Base-by-base conservation (phyloP, 64 coral and sea anemone species). In the Anthopleura sola region DNA sequence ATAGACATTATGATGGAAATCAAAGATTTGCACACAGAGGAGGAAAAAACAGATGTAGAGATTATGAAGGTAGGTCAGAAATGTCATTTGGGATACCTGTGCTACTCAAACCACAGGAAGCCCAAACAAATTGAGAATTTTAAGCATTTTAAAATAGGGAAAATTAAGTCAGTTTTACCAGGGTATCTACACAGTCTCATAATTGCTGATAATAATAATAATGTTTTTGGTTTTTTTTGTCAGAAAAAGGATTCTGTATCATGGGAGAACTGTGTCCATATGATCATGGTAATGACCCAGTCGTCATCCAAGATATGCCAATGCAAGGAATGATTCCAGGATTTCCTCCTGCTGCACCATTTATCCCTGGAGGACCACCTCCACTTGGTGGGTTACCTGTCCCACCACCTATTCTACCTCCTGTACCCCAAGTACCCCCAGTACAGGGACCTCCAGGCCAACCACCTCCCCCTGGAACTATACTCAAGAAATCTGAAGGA, bases 201-300 rank as follows among this genome's bases (percentile, higher is more conserved):
- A 24, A 3, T 62, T 62, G 6, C 14, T 62, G n/a, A 24, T 62
- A n/a, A 71, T 34, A n/a, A 71, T 15, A 14, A 3, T n/a, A n/a
- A n/a, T n/a, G n/a, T n/a, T n/a, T n/a, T n/a, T n/a, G n/a, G n/a
- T n/a, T 34, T 51, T 48, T 55, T 74, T 75, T 33, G 29, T 28
- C 85, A 99, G 97, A 99, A 87, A 99, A 99, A 56, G 97, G 97
- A 79, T 99, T 94, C 84, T 99, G 97, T 85, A 99, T 99, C 89
- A 76, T 93, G 74, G 97, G 97, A 33, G 97, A 99, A 66, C 84
- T 95, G 14, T 99, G 97, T 50, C 97, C 92, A 23, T 99, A 81
- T 95, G 97, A 99, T 31, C 97, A 99, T 85, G 97, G 97, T 49
- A 99, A 99, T 92, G 97, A 99, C 48, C 92, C 97, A 66, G 90